These are phyloP conservation scores for Lampropteryx suffumata DNA, from an alignment of 2,888 invertebrate species.

Conservation along the genomic window DNA sequence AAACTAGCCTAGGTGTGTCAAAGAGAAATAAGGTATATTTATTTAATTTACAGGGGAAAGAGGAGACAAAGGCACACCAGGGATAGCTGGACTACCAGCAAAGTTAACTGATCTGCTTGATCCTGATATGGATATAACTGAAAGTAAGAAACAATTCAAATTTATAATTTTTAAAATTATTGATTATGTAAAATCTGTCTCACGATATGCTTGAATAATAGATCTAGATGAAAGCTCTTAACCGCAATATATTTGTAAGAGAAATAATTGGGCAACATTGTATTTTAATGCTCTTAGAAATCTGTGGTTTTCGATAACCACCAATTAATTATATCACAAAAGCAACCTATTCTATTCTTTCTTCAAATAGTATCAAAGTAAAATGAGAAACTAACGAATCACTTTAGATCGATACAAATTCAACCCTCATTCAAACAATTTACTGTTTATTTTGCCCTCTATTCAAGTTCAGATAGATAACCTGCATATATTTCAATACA, in stretches of 20 bases:
- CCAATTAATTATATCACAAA: too few species aligned
- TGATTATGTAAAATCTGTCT: too few species aligned
- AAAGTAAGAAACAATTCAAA: conserved; percentile 49
- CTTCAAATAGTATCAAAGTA: not conserved
- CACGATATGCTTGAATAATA: too few species aligned
- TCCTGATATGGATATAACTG: conserved; percentile 44
- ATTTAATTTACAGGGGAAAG: conserved; percentile 72
- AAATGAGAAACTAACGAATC: conserved; percentile 9
- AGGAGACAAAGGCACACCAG: conserved; percentile 87
- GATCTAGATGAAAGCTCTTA: too few species aligned
- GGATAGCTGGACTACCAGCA: conserved; percentile 90
- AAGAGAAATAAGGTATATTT: too few species aligned
- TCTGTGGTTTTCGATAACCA: too few species aligned
- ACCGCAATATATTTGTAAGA: too few species aligned
- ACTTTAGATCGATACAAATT: conserved; percentile 30
- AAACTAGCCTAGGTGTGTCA: too few species aligned
- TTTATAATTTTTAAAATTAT: too few species aligned
- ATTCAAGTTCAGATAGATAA: conserved; percentile 44
- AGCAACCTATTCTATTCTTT: not conserved
- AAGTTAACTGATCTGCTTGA: conserved; percentile 68
- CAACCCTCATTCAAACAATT: conserved; percentile 37
- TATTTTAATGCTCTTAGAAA: too few species aligned
- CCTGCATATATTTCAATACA: conserved; percentile 59
- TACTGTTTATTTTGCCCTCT: conserved; percentile 46
- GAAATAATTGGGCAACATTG: too few species aligned